Percentiles rank a stretch among this genome's conserved stretches.
These are phyloP conservation scores for Tupaia chinensis DNA, from an alignment of 2,113 vertebrate genomes.

Conservation along the genomic window DNA sequence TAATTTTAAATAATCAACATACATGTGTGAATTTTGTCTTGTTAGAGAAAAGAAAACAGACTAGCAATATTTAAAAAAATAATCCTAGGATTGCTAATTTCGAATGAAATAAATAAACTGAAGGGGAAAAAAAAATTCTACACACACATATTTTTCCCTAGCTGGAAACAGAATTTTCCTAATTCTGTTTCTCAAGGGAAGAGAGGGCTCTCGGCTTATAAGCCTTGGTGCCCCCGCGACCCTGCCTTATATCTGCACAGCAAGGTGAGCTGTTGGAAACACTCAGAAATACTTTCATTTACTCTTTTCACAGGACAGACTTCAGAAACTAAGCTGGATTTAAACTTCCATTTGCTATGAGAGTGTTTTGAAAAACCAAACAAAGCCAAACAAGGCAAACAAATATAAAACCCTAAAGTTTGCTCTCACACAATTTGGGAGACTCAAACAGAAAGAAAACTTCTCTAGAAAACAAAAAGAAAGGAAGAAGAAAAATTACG, in stretches of 20 bases:
- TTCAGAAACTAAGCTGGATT: not conserved
- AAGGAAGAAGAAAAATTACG: constrained; percentile 11
- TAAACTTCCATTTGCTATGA: constrained; percentile 58
- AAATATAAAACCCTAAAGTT: not conserved
- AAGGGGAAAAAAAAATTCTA: not conserved
- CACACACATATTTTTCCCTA: accelerated
- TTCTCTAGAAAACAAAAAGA: not conserved
- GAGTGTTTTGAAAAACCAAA: not conserved
- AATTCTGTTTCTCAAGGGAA: not conserved
- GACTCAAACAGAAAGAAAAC: not conserved
- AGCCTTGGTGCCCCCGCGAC: not conserved
- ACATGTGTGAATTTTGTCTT: not conserved
- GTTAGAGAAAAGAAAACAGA: not conserved
- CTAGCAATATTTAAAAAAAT: not conserved
- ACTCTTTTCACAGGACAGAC: not conserved
- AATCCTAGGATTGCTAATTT: not conserved
- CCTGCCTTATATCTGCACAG: not conserved
- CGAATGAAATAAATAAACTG: not conserved
- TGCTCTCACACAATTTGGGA: not conserved
- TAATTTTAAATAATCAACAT: not conserved
- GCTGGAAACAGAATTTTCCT: not conserved
- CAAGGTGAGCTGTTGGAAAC: not conserved
- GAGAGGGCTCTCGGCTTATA: not conserved
- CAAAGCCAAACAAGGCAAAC: not conserved
- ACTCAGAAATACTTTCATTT: not conserved